These are phyloP conservation scores for Lucinisca nassula DNA, from an alignment of 2,888 invertebrate species.

Conservation along the genomic window DNA sequence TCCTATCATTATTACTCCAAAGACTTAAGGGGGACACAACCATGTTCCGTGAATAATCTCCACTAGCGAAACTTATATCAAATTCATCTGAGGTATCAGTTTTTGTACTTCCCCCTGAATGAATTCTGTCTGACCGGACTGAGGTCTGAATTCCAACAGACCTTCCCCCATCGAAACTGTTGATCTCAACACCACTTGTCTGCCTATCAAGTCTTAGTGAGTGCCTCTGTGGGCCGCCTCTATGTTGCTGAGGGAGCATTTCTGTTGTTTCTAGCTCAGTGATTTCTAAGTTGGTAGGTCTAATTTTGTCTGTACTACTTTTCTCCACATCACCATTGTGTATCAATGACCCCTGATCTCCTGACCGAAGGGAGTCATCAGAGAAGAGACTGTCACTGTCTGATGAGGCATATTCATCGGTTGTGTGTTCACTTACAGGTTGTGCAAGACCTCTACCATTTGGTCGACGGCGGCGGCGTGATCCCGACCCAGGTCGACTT, in stretches of 20 bases:
- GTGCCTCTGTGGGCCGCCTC: neutral
- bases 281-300: neutral
- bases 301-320: neutral
- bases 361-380: constrained; percentile 74
- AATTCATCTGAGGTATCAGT: constrained; percentile 52
- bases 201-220: constrained; percentile 14
- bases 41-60: constrained; percentile 52
- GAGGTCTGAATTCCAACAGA: constrained; percentile 65
- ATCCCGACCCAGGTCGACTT: constrained; percentile 81
- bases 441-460: constrained; percentile 52
- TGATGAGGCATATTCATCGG: constrained; percentile 82
- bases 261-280: neutral
- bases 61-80: constrained; percentile 59
- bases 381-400: constrained; percentile 83
- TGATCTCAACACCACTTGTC: constrained; percentile 15
- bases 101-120: constrained; percentile 33
- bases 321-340: neutral
- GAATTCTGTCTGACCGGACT: constrained; percentile 4
- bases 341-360: neutral
- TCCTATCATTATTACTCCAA: constrained; percentile 75
- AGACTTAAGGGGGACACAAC: constrained; percentile 75
- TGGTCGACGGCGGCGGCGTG: constrained; percentile 74
- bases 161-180: constrained; percentile 48
- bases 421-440: constrained; percentile 71
- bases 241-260: neutral